Base-by-base conservation (phyloP, 2,888 invertebrate species). In the Aphrophora alni region DNA sequence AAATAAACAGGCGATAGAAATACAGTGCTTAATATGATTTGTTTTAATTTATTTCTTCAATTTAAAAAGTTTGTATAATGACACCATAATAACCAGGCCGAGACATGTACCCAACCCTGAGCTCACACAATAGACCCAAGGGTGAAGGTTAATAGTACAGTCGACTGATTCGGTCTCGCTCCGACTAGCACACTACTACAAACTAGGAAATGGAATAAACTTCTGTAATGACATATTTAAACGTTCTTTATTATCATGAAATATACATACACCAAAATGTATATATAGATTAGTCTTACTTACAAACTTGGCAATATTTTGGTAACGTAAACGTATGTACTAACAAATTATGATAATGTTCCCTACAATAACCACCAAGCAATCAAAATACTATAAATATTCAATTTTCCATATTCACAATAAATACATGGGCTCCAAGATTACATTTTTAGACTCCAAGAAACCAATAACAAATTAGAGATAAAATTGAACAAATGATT, bases 181-280 rank as follows among this genome's bases (percentile, higher is more conserved):
- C n/a, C n/a, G n/a, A n/a, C n/a, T n/a, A n/a, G n/a, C n/a, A n/a
- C n/a, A n/a, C n/a, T n/a, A n/a, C n/a, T n/a, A n/a, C n/a, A n/a
- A n/a, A n/a, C n/a, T n/a, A n/a, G n/a, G n/a, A n/a, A n/a, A n/a
- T n/a, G n/a, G n/a, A n/a, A n/a, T n/a, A 59, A n/a, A 21, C 14
- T 59, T 21, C 59, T 12, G 12, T 59, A 59, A 21, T 59, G 59
- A 59, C 59, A 59, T 59, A 78, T 78, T 78, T 78, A 78, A 78
- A 78, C 28, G 24, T 73, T 78, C 78, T 78, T 78, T 78, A 78
- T 78, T 79, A 68, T 81, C 73, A 74, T 77, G 77, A 81, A 77
- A 81, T 74, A 78, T 81, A 78, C 81, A 72, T 81, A 81, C 81
- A 81, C 77, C 81, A 75, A 81, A 81, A 78, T 78, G 78, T 78